A percentile compares a stretch with the other conserved stretches of the same genome.
These are phyloP conservation scores for Parnassius glacialis DNA, from an alignment of 2,888 invertebrate genomes.

Conservation along the genomic window DNA sequence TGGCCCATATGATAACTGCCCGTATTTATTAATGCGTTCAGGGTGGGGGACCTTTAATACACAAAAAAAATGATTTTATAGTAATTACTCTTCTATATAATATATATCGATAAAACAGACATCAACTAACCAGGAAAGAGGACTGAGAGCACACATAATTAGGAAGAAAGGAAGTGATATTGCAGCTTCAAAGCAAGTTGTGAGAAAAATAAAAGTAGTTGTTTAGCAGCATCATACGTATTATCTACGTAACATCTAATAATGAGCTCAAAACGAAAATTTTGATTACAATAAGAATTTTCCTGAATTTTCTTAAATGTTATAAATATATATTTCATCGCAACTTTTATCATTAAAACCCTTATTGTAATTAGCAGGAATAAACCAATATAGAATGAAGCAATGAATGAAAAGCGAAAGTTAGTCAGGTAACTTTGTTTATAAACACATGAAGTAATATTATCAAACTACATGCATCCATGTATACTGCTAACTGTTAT, in stretches of 20 bases:
- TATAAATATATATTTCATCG: background rate
- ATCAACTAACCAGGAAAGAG: slow-evolving; percentile 60
- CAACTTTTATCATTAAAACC: slow-evolving; percentile 35
- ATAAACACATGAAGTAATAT: slow-evolving; percentile 80
- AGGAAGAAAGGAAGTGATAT: slow-evolving; percentile 43
- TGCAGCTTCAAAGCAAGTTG: slow-evolving; percentile 52
- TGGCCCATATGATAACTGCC: slow-evolving; percentile 85
- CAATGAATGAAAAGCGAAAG: slow-evolving; percentile 61
- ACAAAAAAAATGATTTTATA: slow-evolving; percentile 77
- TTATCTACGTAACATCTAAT: slow-evolving; percentile 15
- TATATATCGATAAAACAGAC: slow-evolving; percentile 51
- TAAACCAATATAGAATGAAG: slow-evolving; percentile 39
- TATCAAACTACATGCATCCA: slow-evolving; percentile 66
- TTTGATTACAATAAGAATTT: slow-evolving; percentile 27
- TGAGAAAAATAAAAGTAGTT: slow-evolving; percentile 41
- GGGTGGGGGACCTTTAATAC: slow-evolving; percentile 85
- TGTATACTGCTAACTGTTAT: slow-evolving; percentile 65
- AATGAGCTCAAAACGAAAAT: slow-evolving; percentile 13
- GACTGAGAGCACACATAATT: slow-evolving; percentile 43
- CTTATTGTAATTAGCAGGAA: slow-evolving; percentile 51
- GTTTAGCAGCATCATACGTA: slow-evolving; percentile 15
- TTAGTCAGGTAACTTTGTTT: slow-evolving; percentile 80
- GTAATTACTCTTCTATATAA: slow-evolving; percentile 43
- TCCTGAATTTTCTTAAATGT: slow-evolving; percentile 1
- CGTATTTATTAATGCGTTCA: slow-evolving; percentile 81